A percentile compares a stretch with the other conserved stretches of the same genome.
Evolutionary conservation across 2,797 vertebrate genomes (phyloP).

Genomic region (Anniella stebbinsi): DNA sequence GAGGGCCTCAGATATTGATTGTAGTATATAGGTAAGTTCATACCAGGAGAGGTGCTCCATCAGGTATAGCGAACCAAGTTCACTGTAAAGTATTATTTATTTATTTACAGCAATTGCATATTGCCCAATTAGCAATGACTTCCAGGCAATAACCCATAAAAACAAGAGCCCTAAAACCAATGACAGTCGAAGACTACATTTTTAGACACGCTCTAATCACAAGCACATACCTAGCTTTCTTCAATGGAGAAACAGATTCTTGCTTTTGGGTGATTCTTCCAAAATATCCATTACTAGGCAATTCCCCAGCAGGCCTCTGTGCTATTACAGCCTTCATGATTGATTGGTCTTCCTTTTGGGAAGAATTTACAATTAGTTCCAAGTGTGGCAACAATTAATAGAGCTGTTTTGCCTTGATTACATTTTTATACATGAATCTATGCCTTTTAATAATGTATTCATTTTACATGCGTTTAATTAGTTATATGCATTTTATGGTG

Average conservation of each 20-base stretch:
- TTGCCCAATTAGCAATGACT: no score
- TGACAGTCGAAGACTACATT: background rate
- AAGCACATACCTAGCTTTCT: background rate
- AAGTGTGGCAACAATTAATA: slow-evolving; percentile 1
- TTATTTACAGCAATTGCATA: no score
- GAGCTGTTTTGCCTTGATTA: background rate
- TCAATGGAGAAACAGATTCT: background rate
- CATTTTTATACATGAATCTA: background rate
- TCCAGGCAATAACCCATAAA: no score
- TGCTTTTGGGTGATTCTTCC: background rate
- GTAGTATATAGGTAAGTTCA: no score
- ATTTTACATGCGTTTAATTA: no score
- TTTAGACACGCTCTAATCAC: background rate
- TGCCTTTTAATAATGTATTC: no score
- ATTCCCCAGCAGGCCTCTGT: background rate
- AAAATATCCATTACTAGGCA: background rate
- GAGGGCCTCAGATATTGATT: no score
- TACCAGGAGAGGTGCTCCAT: no score
- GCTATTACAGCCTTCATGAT: slow-evolving; percentile 11
- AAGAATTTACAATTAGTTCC: slow-evolving; percentile 15
- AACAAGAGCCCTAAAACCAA: no score
- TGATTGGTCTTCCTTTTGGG: background rate
- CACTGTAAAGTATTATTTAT: no score
- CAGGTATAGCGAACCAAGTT: no score
- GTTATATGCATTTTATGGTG: no score